A percentile compares a stretch with the other conserved stretches of the same genome.
These are phyloP conservation scores for Neoarius graeffei DNA, from an alignment of 2,113 vertebrate species.

Conservation along the genomic window DNA sequence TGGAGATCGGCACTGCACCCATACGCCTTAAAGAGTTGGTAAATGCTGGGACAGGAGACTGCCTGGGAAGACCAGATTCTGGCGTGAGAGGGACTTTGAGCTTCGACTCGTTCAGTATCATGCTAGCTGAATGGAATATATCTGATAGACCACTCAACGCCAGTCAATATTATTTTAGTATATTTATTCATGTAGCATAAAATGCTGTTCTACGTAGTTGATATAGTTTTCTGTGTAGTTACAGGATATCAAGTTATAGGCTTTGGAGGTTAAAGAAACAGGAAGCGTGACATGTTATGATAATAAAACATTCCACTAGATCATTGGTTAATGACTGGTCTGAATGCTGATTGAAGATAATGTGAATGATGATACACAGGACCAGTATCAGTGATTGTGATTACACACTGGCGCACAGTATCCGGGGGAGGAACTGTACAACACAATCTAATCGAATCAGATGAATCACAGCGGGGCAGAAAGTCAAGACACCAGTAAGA, in stretches of 20 bases:
- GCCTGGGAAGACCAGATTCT: no score
- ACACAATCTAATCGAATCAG: not conserved
- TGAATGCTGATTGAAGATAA: not conserved
- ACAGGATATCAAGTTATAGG: not conserved
- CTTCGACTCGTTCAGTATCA: no score
- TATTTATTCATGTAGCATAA: no score
- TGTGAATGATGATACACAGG: not conserved
- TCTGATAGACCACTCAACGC: no score
- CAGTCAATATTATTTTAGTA: no score
- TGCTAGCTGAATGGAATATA: no score
- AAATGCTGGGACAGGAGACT: no score
- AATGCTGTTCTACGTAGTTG: no score
- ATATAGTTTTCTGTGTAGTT: not conserved
- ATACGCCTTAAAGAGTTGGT: no score
- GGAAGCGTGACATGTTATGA: not conserved
- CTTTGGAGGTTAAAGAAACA: not conserved
- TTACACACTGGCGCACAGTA: not conserved
- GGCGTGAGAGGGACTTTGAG: no score
- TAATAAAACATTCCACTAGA: not conserved
- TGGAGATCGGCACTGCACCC: no score
- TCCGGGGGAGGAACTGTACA: not conserved
- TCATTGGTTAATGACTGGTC: not conserved
- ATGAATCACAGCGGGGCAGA: constrained; percentile 3
- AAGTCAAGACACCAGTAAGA: not conserved
- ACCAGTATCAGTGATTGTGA: not conserved